Evolutionary conservation across 2,888 invertebrate species (phyloP), one percentile per base, ranked within the genome.

Genomic region (Troides helena): DNA sequence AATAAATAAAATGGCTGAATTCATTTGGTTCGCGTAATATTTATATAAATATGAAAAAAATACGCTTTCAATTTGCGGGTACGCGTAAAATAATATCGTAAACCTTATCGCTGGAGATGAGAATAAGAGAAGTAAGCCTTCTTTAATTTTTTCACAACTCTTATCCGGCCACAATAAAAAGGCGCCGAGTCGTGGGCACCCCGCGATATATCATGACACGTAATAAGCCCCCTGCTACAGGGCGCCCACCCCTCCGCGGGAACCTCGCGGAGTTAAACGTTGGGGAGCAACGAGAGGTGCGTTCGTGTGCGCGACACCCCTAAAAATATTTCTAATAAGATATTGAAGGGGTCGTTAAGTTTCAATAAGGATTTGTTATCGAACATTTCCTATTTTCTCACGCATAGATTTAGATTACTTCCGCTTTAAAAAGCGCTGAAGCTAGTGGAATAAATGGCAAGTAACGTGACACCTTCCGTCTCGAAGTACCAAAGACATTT

Each of bases 101-200:
- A 21, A 83, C 85, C 82, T 83, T 56, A 43, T 81, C 81, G 77
- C 79, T 61, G 62, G 58, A 61, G 39, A 60, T 65, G 68, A 69
- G 75, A 74, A 85, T 30, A 30, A 85, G 86, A 87, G 83, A 86
- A 86, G 79, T 81, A 81, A 85, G 84, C 84, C 80, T 81, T 77
- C 77, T 85, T 87, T 88, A 89, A 88, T 89, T 89, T 89, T 88
- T 90, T 89, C 86, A 87, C 89, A 86, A 86, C 86, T 85, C 84
- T 85, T 87, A 88, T 88, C 88, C 89, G 83, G 85, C 85, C 80
- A 86, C 85, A 88, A 89, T 91, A 90, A 90, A 90, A 88, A 83
- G 83, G 81, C 84, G 83, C 80, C 85, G 78, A 81, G 77, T 78
- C 77, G 81, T 81, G 80, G 81, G 84, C 81, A 78, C 79, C 76